Evolutionary conservation across 2,797 vertebrate species (phyloP).

Genomic region (Glossophaga mutica): DNA sequence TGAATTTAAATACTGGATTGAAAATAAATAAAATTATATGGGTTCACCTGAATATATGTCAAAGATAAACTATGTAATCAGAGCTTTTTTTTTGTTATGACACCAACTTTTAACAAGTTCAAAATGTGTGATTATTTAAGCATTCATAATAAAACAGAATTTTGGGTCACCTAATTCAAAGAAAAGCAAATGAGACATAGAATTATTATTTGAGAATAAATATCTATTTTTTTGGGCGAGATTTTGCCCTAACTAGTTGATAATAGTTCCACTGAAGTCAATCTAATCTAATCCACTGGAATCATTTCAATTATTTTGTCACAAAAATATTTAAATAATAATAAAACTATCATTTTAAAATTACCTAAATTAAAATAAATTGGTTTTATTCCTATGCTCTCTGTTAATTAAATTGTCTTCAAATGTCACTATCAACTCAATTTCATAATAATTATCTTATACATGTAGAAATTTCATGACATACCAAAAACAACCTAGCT

Average conservation of each 20-base stretch:
- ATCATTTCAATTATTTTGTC: neutral
- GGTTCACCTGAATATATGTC: neutral
- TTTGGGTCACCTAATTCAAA: neutral
- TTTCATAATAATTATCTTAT: neutral
- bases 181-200: neutral
- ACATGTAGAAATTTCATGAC: neutral
- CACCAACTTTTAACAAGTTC: neutral
- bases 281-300: neutral
- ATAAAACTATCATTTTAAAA: neutral
- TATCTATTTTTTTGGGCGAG: neutral
- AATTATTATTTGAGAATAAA: neutral
- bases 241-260: neutral
- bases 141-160: neutral
- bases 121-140: neutral
- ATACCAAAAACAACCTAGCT: neutral
- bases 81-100: neutral
- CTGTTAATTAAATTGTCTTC: neutral
- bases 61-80: neutral
- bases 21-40: conserved; percentile 41
- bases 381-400: neutral
- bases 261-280: neutral
- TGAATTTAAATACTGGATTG: conserved; percentile 92
- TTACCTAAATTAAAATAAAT: neutral
- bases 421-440: neutral
- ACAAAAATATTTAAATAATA: conserved; percentile 1